phyloP scores from a whole-genome alignment of 2,888 invertebrate species.

The Eupelmus urozonus region DNA sequence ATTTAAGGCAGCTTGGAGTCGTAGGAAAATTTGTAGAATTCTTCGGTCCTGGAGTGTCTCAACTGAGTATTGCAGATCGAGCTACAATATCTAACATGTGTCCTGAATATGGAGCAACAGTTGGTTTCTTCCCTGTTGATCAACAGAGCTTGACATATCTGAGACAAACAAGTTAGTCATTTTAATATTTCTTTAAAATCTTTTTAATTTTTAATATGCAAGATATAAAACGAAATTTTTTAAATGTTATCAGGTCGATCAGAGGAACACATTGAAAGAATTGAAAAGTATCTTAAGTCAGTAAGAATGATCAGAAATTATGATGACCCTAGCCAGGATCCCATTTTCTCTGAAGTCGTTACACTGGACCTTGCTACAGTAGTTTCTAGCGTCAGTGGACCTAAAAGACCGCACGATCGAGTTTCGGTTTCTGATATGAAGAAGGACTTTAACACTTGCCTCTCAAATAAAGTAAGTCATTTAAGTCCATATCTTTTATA shows the following conservation, averaged over 20 bases:
- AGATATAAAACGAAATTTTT: conserved; percentile 18
- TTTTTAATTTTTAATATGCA: conserved; percentile 11
- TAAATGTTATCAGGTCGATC: no score
- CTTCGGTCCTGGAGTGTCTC: conserved; percentile 94
- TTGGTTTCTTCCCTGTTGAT: conserved; percentile 97
- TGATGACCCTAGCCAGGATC: conserved; percentile 86
- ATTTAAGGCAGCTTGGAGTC: conserved; percentile 90
- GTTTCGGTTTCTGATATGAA: conserved; percentile 95
- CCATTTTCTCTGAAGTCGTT: conserved; percentile 90
- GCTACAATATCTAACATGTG: conserved; percentile 99
- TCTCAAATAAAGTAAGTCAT: conserved; percentile 89
- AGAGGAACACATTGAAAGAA: conserved; percentile 85
- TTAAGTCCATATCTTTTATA: no score
- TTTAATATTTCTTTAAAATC: neutral
- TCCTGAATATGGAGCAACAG: conserved; percentile 98
- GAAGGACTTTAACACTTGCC: conserved; percentile 89
- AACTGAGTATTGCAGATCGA: conserved; percentile 95
- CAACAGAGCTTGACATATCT: conserved; percentile 86
- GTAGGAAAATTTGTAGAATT: conserved; percentile 99
- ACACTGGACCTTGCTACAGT: conserved; percentile 92
- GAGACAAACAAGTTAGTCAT: conserved; percentile 56
- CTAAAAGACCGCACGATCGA: conserved; percentile 97
- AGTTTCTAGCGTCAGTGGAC: conserved; percentile 96
- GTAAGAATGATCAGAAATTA: conserved; percentile 92
- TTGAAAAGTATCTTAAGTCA: conserved; percentile 89